Evolutionary conservation across 2,113 vertebrate species (phyloP), one percentile per base, ranked within the genome.

Genomic region (Arenaria interpres): DNA sequence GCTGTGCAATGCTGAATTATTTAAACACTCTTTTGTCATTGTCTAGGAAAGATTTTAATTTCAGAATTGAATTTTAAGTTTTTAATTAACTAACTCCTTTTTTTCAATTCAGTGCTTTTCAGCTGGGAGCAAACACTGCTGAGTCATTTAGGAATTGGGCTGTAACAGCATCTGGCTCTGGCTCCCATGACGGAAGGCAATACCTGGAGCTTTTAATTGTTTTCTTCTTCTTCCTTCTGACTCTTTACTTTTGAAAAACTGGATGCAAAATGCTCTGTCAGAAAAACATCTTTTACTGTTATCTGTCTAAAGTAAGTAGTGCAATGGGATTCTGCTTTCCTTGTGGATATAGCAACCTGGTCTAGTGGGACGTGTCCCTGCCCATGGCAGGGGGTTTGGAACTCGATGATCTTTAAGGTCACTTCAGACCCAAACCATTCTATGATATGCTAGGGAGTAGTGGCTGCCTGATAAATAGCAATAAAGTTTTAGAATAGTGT

Each of bases 61-160:
- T 98, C 94, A 95, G 82, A 94, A 90, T 93, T 98, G 97, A 96
- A 97, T 98, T 97, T 97, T 95, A 97, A 97, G 96, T 96, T 98
- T 98, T 98, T 97, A 97, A 97, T 98, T 98, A 98, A 98, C 97
- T 98, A 97, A 94, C 96, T 97, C 83, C 84, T 97, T 96, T 97
- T 75, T 89, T 96, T 98, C 96, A 97, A 96, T 97, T 98, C 96
- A 97, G 48, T 97, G 97, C 96, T 94, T 97, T 45, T 27, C 91
- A 97, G 89, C 97, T 90, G 90, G 89, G 92, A 95, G 87, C 64
- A 88, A 95, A 94, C 32, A 9, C 24, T 73, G 78, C 89, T 85
- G 96, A 97, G 87, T 91, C 85, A 54, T 96, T 96, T 94, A 93
- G 80, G 81, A 95, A 93, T 71, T 82, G 74, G 87, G 56, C 72